Conservation (phyloP, 2,888 invertebrate species). For the Agapetus fuscipes region DNA sequence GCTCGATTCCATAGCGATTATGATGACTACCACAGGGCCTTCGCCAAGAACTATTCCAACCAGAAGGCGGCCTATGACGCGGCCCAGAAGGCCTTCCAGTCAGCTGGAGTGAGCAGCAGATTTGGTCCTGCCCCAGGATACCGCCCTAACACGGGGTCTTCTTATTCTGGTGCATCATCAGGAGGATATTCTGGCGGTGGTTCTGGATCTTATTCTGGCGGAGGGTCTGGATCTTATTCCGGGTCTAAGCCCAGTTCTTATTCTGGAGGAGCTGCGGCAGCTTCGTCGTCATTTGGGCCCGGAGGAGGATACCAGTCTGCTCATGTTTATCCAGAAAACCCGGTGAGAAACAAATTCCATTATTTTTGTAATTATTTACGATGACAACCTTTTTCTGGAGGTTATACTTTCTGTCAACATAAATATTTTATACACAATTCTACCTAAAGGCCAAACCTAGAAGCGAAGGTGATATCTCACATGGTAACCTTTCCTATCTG, state of each 20-base stretch:
- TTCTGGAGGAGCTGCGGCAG: conserved; percentile 34
- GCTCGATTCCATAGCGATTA: neutral
- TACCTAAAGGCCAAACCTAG: too few relatives aligned
- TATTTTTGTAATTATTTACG: conserved; percentile 1
- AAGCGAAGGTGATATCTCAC: too few relatives aligned
- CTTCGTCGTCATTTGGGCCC: conserved; percentile 45
- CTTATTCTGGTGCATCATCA: too few relatives aligned
- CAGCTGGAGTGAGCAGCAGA: conserved; percentile 26
- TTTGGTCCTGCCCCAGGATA: conserved; percentile 19
- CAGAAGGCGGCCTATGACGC: conserved; percentile 34
- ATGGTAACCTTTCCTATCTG: too few relatives aligned
- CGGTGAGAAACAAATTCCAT: conserved; percentile 39
- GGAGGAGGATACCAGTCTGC: conserved; percentile 48
- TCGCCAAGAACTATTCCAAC: conserved; percentile 19
- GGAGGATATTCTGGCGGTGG: too few relatives aligned
- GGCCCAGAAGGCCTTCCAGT: conserved; percentile 36
- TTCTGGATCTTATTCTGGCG: too few relatives aligned
- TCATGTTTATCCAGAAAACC: conserved; percentile 48
- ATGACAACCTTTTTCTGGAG: conserved; percentile 22
- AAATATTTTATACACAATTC: too few relatives aligned
- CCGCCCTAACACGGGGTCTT: too few relatives aligned
- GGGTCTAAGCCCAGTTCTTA: conserved; percentile 14
- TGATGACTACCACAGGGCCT: conserved; percentile 9
- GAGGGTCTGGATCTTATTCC: conserved; percentile 4
- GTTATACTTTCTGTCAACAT: conserved; percentile 9